Evolutionary conservation across 2,888 invertebrate genomes (phyloP), one percentile per base, ranked within the genome.

Genomic region (Drosophila sordidapex): DNA sequence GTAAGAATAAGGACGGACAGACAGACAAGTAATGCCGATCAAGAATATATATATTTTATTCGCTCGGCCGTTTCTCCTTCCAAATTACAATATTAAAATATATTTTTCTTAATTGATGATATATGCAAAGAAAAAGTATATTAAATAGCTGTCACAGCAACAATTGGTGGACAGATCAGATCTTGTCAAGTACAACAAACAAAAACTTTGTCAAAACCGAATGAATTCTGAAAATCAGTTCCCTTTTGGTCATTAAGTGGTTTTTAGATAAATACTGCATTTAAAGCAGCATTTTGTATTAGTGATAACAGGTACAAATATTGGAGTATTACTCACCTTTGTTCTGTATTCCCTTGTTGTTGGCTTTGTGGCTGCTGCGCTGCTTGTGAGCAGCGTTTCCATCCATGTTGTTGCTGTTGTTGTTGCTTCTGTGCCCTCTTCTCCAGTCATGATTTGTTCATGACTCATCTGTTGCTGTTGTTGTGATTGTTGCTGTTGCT

Each of bases 321-420:
- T 49, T 56, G 2, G 29, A 40, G 29, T 49, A 60, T 61, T 69
- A 54, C 64, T 70, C 76, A 92, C 92, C 91, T 92, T 92, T 76
- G 89, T 83, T 82, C 87, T 74, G 78, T 83, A 90, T 73, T 88
- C 89, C 59, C 83, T 82, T 69, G 80, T 77, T 82, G 82, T 65
- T 77, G 77, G 74, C 48, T 68, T 64, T 66, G 73, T 58, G 64
- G 43, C 53, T 38, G 53, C 83, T 83, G 73, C 69, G 80, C 72
- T 75, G 80, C 36, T 63, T 70, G 63, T 71, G 7, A 85, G 74
- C 69, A 86, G 76, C 59, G 76, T 67, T 56, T 77, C 79, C 81
- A 82, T 88, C 89, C 85, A 88, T 62, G 87, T 76, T 73, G 83
- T 70, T 62, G 87, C 72, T 73, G 21, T 33, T 48, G 66, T 40